A percentile compares a stretch with the other conserved stretches of the same genome.
Evolutionary conservation across 2,113 vertebrate genomes (phyloP).

Genomic region (Pycnonotus jocosus): DNA sequence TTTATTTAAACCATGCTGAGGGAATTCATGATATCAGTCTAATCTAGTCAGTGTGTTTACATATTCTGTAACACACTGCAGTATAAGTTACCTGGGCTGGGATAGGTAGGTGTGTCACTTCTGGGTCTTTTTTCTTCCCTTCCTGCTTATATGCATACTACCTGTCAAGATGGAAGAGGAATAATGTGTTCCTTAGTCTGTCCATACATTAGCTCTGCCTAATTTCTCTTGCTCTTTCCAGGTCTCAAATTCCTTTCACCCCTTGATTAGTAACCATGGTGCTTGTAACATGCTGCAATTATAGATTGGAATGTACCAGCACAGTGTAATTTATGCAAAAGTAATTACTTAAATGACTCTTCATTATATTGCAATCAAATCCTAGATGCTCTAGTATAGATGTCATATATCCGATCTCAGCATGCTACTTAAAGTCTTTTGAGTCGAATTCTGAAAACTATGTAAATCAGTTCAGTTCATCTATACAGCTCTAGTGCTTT

Average conservation of each 20-base stretch:
- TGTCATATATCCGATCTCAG: slow-evolving; percentile 33
- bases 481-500: not conserved
- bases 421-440: slow-evolving; percentile 29
- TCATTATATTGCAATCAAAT: slow-evolving; percentile 70
- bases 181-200: not conserved
- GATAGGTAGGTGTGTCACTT: not conserved
- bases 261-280: slow-evolving; percentile 66
- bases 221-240: slow-evolving; percentile 34
- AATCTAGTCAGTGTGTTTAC: not conserved
- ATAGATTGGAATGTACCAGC: slow-evolving; percentile 53
- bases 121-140: not conserved
- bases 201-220: not conserved
- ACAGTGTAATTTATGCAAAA: slow-evolving; percentile 66
- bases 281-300: slow-evolving; percentile 61
- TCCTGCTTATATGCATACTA: not conserved
- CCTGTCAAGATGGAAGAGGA: not conserved
- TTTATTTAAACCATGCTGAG: not conserved
- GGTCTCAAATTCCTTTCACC: slow-evolving; percentile 23
- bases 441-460: not conserved
- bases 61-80: not conserved
- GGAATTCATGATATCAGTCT: not conserved
- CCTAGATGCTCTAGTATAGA: slow-evolving; percentile 52
- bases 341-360: slow-evolving; percentile 71
- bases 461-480: slow-evolving; percentile 3
- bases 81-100: not conserved